phyloP scores from a whole-genome alignment of 2,797 vertebrate species.

The Peromyscus attwateri region DNA sequence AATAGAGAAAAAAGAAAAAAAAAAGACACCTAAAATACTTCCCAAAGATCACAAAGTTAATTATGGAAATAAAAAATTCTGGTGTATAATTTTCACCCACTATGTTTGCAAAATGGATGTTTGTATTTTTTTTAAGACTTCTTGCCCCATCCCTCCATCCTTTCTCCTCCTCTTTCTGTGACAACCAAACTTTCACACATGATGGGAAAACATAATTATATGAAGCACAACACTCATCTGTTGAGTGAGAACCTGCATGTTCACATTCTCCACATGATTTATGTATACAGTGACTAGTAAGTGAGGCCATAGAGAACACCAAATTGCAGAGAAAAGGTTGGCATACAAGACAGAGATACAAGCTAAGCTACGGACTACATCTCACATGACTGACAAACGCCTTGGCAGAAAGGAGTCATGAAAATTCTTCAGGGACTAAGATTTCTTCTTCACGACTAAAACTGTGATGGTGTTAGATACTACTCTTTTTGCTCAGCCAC shows the following conservation, averaged over 20 bases:
- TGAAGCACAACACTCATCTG: neutral
- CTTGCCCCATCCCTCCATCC: neutral
- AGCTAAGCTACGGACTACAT: neutral
- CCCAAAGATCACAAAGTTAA: neutral
- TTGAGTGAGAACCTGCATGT: neutral
- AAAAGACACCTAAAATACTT: neutral
- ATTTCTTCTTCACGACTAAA: constrained; percentile 83
- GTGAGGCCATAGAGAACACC: neutral
- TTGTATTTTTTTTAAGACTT: neutral
- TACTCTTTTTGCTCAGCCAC: constrained; percentile 82
- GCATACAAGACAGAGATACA: neutral
- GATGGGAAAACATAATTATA: neutral
- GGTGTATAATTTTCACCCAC: neutral
- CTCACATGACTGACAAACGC: constrained; percentile 51
- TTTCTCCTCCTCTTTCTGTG: no score
- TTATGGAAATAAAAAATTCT: neutral
- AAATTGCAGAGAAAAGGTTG: constrained; percentile 23
- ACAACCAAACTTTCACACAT: neutral
- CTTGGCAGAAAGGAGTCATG: constrained; percentile 36
- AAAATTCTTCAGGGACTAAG: constrained; percentile 79
- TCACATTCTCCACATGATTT: neutral
- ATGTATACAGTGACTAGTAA: neutral
- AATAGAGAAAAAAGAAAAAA: neutral
- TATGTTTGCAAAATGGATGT: neutral
- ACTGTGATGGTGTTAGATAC: constrained; percentile 82